Evolutionary conservation across 2,113 vertebrate genomes (phyloP).

Genomic region (Anolis carolinensis): DNA sequence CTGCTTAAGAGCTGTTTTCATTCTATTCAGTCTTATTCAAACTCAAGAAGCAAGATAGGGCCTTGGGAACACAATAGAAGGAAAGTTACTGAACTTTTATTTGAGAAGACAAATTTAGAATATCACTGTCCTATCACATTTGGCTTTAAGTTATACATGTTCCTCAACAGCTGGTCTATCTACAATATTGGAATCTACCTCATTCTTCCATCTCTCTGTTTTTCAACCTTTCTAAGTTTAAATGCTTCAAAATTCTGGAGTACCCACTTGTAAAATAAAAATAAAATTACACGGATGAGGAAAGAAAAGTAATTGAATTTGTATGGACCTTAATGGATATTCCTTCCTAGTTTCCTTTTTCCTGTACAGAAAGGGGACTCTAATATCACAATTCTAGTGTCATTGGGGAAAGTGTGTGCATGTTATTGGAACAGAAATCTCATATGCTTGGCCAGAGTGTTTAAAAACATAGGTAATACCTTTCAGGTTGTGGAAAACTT

Average conservation of each 20-base stretch:
- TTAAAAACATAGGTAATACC: not conserved
- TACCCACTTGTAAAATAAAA: not conserved
- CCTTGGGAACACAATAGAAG: not conserved
- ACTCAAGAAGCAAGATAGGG: not conserved
- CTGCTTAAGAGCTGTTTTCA: not conserved
- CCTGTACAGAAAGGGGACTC: not conserved
- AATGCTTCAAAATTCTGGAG: not conserved
- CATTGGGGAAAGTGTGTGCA: not conserved
- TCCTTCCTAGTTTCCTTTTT: not conserved
- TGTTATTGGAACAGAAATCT: not conserved
- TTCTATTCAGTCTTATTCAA: not conserved
- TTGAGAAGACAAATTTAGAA: not conserved
- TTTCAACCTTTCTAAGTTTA: not conserved
- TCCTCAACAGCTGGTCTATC: not conserved
- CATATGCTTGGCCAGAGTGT: not conserved
- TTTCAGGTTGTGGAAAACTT: not conserved
- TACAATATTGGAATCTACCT: not conserved
- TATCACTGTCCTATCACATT: not conserved
- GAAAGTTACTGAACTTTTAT: not conserved
- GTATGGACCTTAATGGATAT: not conserved
- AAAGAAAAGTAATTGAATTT: not conserved
- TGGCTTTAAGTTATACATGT: not conserved
- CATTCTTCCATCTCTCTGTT: not conserved
- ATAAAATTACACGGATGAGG: not conserved
- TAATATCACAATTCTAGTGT: not conserved